Conservation (phyloP, 2,888 invertebrate genomes). For the Alitta virens region DNA sequence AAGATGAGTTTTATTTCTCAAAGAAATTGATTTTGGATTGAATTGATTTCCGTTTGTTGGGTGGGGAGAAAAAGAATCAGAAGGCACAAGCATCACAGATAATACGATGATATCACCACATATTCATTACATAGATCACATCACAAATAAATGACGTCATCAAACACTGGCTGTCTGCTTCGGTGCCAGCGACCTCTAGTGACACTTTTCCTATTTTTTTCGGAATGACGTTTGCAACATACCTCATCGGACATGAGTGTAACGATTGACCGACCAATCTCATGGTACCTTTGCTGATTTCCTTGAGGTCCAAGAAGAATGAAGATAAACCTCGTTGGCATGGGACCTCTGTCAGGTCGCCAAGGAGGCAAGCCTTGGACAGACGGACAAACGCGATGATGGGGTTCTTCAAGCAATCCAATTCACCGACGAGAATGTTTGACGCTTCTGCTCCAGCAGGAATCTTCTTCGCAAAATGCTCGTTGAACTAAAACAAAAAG, state of each 20-base stretch:
- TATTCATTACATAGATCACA: no score
- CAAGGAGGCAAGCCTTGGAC: conserved; percentile 82
- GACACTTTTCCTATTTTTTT: no score
- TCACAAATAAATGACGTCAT: no score
- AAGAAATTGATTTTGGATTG: no score
- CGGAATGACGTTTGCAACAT: no score
- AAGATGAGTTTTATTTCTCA: no score
- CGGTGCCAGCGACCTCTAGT: no score
- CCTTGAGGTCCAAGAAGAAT: conserved; percentile 41
- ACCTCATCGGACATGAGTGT: conserved; percentile 97
- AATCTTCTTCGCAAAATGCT: conserved; percentile 70
- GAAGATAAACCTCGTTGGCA: conserved; percentile 75
- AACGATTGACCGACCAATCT: conserved; percentile 96
- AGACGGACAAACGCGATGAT: conserved; percentile 90
- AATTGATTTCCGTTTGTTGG: no score
- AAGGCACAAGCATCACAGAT: no score
- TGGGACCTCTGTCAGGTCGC: conserved; percentile 92
- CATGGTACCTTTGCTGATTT: conserved; percentile 67
- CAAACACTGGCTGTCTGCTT: no score
- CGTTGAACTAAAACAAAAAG: conserved; percentile 28
- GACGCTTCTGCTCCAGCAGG: conserved; percentile 95
- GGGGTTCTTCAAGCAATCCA: conserved; percentile 89
- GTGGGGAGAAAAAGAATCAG: no score
- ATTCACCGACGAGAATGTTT: conserved; percentile 95
- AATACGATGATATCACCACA: no score